These are phyloP conservation scores for Plutella xylostella DNA, from an alignment of 2,888 invertebrate species.

Conservation along the genomic window DNA sequence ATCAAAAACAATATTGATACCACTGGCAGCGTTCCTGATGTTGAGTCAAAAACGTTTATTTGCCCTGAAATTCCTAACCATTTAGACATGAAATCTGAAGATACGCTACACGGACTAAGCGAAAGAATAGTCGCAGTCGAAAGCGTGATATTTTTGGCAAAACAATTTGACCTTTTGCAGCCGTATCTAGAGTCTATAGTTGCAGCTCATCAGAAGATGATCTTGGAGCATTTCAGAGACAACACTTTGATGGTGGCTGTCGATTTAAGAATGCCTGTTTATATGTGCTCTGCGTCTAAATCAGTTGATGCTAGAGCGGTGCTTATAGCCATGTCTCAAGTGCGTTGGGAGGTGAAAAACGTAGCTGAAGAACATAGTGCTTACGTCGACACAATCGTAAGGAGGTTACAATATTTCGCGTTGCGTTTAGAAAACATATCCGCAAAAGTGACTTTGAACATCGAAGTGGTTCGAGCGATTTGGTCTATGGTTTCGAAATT, in stretches of 20 bases:
- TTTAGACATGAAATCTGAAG: slow-evolving; percentile 58
- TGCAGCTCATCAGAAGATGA: slow-evolving; percentile 75
- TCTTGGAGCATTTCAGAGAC: slow-evolving; percentile 78
- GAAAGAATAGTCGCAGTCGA: slow-evolving; percentile 94
- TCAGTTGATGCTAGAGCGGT: slow-evolving; percentile 82
- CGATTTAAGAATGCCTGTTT: slow-evolving; percentile 87
- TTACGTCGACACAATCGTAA: slow-evolving; percentile 84
- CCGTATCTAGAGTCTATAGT: slow-evolving; percentile 88
- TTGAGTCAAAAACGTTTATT: slow-evolving; percentile 32
- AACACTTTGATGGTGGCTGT: slow-evolving; percentile 78
- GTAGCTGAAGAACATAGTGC: slow-evolving; percentile 94
- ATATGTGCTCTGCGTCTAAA: slow-evolving; percentile 86
- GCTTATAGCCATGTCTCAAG: slow-evolving; percentile 88
- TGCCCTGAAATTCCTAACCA: slow-evolving; percentile 39
- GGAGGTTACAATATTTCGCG: slow-evolving; percentile 83
- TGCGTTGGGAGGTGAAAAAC: slow-evolving; percentile 95
- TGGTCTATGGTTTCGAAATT: slow-evolving; percentile 93
- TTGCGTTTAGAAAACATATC: slow-evolving; percentile 81
- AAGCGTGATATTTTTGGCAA: slow-evolving; percentile 89
- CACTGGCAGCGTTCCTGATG: slow-evolving; percentile 29
- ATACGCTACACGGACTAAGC: slow-evolving; percentile 83
- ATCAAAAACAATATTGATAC: slow-evolving; percentile 80
- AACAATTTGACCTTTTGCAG: slow-evolving; percentile 87
- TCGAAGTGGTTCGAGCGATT: slow-evolving; percentile 75
- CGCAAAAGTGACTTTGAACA: slow-evolving; percentile 76